phyloP scores from a whole-genome alignment of 2,113 vertebrate genomes.

The Upupa epops region DNA sequence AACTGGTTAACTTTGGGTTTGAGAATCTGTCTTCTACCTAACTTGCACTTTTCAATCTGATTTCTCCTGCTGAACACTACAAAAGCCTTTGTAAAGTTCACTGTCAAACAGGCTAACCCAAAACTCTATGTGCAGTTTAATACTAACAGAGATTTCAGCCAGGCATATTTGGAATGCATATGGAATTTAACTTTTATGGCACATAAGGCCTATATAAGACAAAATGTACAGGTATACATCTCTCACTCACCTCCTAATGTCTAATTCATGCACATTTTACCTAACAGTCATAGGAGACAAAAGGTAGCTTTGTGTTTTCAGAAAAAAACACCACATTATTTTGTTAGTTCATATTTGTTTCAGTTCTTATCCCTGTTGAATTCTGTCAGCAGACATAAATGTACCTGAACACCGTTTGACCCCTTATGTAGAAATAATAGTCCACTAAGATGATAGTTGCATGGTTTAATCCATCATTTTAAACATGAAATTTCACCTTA shows the following conservation, averaged over 20 bases:
- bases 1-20: neutral
- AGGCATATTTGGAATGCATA: neutral
- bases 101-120: neutral
- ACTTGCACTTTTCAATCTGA: neutral
- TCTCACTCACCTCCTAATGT: neutral
- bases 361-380: neutral
- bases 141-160: neutral
- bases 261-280: neutral
- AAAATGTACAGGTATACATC: fast-evolving
- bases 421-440: slow-evolving; percentile 12
- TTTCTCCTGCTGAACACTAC: neutral
- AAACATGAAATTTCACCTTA: slow-evolving; percentile 25
- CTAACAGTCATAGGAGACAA: neutral
- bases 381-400: neutral
- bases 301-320: neutral
- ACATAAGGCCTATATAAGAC: neutral
- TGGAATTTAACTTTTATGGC: neutral
- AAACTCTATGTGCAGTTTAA: neutral
- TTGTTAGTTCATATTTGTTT: neutral
- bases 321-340: neutral
- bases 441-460: neutral
- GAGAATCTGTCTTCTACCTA: neutral
- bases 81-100: neutral
- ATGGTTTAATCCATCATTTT: neutral
- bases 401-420: neutral